Conservation (phyloP, 2,888 invertebrate genomes). For the Cactoblastis cactorum region DNA sequence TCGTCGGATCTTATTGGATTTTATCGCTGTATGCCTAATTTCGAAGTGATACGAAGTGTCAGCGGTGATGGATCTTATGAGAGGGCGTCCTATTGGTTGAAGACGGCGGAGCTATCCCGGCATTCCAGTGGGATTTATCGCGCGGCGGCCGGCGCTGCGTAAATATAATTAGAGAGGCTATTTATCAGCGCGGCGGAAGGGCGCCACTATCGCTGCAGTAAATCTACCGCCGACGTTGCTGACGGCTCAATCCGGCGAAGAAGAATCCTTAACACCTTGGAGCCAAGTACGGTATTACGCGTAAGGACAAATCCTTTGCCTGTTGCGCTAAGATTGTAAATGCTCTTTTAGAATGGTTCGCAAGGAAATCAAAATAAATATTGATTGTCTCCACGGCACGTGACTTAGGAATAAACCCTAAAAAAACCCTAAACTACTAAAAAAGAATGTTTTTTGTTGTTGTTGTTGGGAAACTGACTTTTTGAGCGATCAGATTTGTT, state of each 20-base stretch:
- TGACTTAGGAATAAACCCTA: too few relatives aligned
- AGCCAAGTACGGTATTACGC: neutral
- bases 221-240: constrained; percentile 58
- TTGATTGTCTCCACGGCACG: too few relatives aligned
- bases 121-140: constrained; percentile 68
- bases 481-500: too few relatives aligned
- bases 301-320: neutral
- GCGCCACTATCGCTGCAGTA: constrained; percentile 68
- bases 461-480: too few relatives aligned
- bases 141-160: constrained; percentile 69
- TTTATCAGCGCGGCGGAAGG: constrained; percentile 75
- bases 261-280: constrained; percentile 19
- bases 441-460: too few relatives aligned
- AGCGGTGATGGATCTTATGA: constrained; percentile 50
- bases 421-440: too few relatives aligned
- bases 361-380: too few relatives aligned
- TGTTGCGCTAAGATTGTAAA: too few relatives aligned
- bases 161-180: constrained; percentile 78
- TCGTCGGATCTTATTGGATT: constrained; percentile 42
- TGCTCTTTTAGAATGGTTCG: too few relatives aligned
- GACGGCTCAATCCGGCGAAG: constrained; percentile 71
- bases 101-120: constrained; percentile 59
- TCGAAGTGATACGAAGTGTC: constrained; percentile 49
- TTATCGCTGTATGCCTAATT: constrained; percentile 53
- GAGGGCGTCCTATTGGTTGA: constrained; percentile 46